Evolutionary conservation across 2,113 vertebrate species (phyloP).

Genomic region (Anguilla rostrata): DNA sequence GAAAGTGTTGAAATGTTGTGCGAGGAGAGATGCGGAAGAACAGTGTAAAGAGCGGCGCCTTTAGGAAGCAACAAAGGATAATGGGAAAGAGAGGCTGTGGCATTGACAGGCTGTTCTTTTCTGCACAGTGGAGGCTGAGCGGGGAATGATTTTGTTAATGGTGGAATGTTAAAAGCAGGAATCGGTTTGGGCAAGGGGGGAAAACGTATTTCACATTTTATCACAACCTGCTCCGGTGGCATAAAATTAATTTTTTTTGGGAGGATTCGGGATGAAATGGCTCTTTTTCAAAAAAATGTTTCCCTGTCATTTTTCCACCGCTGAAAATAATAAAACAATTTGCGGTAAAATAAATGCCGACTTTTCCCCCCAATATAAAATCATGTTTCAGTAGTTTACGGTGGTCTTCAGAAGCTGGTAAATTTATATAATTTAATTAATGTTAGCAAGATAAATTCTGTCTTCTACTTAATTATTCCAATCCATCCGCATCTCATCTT

Average conservation of each 20-base stretch:
- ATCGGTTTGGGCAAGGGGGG: not conserved
- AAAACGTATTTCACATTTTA: not conserved
- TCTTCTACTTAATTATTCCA: not conserved
- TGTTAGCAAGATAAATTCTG: slow-evolving; percentile 1
- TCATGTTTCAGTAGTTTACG: slow-evolving; percentile 6
- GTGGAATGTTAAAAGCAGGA: not conserved
- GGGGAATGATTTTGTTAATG: not conserved
- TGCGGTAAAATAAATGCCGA: not conserved
- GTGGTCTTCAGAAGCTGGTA: slow-evolving; percentile 8
- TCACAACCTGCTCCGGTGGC: not conserved
- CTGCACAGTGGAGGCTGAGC: not conserved
- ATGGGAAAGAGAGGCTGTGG: not conserved
- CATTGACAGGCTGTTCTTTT: not conserved
- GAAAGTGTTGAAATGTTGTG: not conserved
- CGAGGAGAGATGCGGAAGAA: not conserved
- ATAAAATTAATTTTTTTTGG: not conserved
- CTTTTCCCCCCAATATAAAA: not conserved
- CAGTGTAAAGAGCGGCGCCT: not conserved
- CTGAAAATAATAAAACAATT: not conserved
- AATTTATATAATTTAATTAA: slow-evolving; percentile 10
- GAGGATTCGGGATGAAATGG: not conserved
- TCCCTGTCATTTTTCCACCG: not conserved
- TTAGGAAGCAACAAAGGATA: not conserved
- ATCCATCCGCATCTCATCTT: not conserved
- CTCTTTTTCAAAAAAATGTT: not conserved